A percentile compares a stretch with the other conserved stretches of the same genome.
Conservation (phyloP, 2,888 invertebrate genomes). For the Flexamia atlantica region DNA sequence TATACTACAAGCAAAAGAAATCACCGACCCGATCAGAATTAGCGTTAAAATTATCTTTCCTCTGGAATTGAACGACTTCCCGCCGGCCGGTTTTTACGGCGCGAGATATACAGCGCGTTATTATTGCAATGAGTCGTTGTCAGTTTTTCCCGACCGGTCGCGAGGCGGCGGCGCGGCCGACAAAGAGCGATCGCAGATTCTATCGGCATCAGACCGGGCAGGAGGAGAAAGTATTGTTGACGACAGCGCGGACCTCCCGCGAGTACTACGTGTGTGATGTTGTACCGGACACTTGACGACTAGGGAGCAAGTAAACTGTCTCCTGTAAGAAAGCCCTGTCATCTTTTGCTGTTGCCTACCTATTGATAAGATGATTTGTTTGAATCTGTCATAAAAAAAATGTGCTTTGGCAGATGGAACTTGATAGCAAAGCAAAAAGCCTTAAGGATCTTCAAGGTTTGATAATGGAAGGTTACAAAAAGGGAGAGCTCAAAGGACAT, state of each 20-base stretch:
- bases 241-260: constrained; percentile 14
- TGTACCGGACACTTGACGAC: background rate
- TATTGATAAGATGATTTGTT: constrained; percentile 78
- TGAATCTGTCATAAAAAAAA: constrained; percentile 82
- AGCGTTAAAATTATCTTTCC: background rate
- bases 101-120: constrained; percentile 12
- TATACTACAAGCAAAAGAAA: too few relatives aligned
- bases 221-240: constrained; percentile 38
- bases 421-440: constrained; percentile 87
- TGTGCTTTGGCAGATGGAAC: constrained; percentile 89
- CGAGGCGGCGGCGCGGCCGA: constrained; percentile 10
- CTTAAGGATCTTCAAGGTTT: constrained; percentile 94
- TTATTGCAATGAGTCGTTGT: constrained; percentile 37
- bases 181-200: constrained; percentile 42
- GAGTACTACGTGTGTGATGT: background rate
- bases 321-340: too few relatives aligned
- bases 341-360: background rate
- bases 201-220: constrained; percentile 19
- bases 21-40: background rate
- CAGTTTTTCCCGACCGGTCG: constrained; percentile 21
- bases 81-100: background rate
- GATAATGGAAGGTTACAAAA: constrained; percentile 92
- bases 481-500: constrained; percentile 89
- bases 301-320: too few relatives aligned
- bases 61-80: background rate